A percentile compares a stretch with the other conserved stretches of the same genome.
Conservation (phyloP, 2,888 invertebrate genomes). For the Torymus texanus region DNA sequence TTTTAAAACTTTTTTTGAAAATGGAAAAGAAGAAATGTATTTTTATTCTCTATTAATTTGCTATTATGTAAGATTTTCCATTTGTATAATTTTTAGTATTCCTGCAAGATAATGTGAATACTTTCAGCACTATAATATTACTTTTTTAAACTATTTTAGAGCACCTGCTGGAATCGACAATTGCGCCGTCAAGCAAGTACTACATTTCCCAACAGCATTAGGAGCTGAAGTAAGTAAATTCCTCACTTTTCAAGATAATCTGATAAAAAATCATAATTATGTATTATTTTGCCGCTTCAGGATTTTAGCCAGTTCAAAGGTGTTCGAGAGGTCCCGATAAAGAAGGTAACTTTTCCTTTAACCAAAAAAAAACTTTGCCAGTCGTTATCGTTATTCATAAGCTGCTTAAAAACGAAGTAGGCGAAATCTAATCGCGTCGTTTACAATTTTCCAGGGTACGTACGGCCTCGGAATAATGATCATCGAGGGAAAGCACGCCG, state of each 20-base stretch:
- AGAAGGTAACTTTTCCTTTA: slow-evolving; percentile 81
- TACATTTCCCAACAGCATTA: slow-evolving; percentile 89
- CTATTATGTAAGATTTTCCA: too few species aligned
- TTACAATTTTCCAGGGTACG: slow-evolving; percentile 78
- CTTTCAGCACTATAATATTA: neutral
- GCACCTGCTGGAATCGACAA: slow-evolving; percentile 84
- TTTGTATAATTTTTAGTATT: neutral
- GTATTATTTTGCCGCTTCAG: slow-evolving; percentile 25
- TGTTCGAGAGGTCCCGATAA: slow-evolving; percentile 87
- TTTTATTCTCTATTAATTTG: too few species aligned
- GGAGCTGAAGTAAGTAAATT: slow-evolving; percentile 85
- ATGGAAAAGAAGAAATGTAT: too few species aligned
- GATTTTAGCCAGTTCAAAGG: slow-evolving; percentile 80
- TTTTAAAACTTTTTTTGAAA: too few species aligned
- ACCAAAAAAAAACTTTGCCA: neutral
- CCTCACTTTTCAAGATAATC: neutral
- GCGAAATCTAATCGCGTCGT: slow-evolving; percentile 27
- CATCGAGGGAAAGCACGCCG: slow-evolving; percentile 94
- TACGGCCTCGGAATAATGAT: slow-evolving; percentile 95
- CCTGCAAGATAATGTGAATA: neutral
- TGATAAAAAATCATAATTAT: too few species aligned
- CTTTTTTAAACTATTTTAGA: slow-evolving; percentile 76
- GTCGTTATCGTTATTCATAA: slow-evolving; percentile 14
- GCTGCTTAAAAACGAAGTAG: slow-evolving; percentile 4
- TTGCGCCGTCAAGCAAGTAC: slow-evolving; percentile 92